Evolutionary conservation across 2,888 invertebrate species (phyloP).

Genomic region (Eupithecia tripunctaria): DNA sequence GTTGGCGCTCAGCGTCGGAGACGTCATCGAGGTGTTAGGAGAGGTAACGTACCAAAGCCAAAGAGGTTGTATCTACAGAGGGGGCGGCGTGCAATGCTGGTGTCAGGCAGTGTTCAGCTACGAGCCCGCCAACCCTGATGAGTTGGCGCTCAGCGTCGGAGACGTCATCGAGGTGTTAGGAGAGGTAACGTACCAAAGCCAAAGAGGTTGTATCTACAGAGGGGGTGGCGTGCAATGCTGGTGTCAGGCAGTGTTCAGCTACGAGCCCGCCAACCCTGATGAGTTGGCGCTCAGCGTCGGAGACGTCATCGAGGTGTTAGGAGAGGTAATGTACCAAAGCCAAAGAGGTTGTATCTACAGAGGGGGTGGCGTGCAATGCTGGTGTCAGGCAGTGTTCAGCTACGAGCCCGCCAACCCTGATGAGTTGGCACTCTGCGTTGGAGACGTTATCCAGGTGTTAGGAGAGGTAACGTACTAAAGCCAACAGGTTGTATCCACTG

Average conservation of each 20-base stretch:
- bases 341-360: constrained; percentile 48
- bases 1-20: constrained; percentile 92
- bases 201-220: constrained; percentile 49
- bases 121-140: constrained; percentile 96
- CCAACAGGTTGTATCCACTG: too few relatives aligned
- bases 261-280: constrained; percentile 96
- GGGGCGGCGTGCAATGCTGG: constrained; percentile 63
- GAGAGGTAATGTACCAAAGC: constrained; percentile 83
- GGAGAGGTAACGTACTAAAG: constrained; percentile 88
- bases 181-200: constrained; percentile 80
- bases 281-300: constrained; percentile 94
- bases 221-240: constrained; percentile 80
- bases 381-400: constrained; percentile 94
- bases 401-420: constrained; percentile 97
- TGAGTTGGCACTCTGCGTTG: constrained; percentile 93
- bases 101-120: constrained; percentile 96
- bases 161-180: constrained; percentile 95
- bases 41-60: constrained; percentile 81
- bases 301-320: constrained; percentile 94
- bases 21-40: constrained; percentile 94
- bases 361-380: constrained; percentile 77
- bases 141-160: constrained; percentile 93
- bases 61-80: constrained; percentile 48
- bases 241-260: constrained; percentile 95
- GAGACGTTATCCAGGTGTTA: constrained; percentile 95